Evolutionary conservation across 2,888 invertebrate species (phyloP).

Genomic region (Caenorhabditis plicata): DNA sequence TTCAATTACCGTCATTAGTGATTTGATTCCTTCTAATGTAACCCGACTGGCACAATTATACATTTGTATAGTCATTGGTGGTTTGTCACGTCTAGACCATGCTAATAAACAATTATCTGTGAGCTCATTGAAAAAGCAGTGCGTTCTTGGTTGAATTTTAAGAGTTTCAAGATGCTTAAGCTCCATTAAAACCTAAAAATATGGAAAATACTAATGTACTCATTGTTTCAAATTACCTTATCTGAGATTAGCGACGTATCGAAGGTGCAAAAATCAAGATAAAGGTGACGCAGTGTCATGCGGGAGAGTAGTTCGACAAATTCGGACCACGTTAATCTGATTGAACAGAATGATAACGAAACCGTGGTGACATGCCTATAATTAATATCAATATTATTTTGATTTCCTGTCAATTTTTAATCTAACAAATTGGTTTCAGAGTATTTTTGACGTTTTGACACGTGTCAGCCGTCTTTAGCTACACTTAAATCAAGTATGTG

Average conservation of each 20-base stretch:
- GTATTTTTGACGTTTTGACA: slow-evolving; percentile 33
- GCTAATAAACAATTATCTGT: slow-evolving; percentile 27
- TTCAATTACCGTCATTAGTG: slow-evolving; percentile 8
- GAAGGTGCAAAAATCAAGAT: slow-evolving; percentile 29
- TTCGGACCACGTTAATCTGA: slow-evolving; percentile 8
- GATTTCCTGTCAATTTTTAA: slow-evolving; percentile 7
- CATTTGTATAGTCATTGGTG: slow-evolving; percentile 7
- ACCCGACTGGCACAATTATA: slow-evolving; percentile 16
- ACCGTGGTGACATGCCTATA: slow-evolving; percentile 23
- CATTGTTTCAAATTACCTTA: slow-evolving; percentile 4
- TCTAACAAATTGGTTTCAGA: slow-evolving; percentile 18
- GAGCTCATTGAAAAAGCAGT: slow-evolving; percentile 22
- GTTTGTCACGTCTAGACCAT: slow-evolving; percentile 9
- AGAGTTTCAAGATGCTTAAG: slow-evolving; percentile 19
- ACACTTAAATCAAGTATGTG: not conserved
- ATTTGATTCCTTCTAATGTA: slow-evolving; percentile 17
- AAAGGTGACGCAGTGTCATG: slow-evolving; percentile 18
- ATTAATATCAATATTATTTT: slow-evolving; percentile 10
- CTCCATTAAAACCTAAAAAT: slow-evolving; percentile 22
- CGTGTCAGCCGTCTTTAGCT: slow-evolving; percentile 18
- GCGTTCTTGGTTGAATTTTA: slow-evolving; percentile 31
- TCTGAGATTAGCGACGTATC: slow-evolving; percentile 20
- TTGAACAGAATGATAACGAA: slow-evolving; percentile 19
- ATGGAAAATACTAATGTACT: not conserved
- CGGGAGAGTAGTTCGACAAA: slow-evolving; percentile 18